Conservation (phyloP, 2,888 invertebrate species). For the Pollenia labialis region DNA sequence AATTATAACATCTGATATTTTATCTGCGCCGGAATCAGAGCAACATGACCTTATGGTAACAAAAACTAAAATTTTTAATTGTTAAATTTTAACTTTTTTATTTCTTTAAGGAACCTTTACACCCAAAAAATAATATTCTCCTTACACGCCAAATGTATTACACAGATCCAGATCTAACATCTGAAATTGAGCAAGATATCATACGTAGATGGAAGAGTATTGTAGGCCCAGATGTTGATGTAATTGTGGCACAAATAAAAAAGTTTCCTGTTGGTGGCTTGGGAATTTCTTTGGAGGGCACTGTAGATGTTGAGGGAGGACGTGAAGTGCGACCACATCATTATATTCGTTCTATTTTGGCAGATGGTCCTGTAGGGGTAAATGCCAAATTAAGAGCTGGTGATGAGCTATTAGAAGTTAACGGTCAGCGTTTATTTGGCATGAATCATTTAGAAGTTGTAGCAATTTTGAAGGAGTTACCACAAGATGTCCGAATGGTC, state of each 20-base stretch:
- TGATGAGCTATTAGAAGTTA: constrained; percentile 97
- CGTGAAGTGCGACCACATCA: constrained; percentile 99
- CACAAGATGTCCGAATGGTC: constrained; percentile 95
- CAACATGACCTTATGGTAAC: constrained; percentile 78
- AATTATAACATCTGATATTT: constrained; percentile 81
- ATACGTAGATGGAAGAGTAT: constrained; percentile 93
- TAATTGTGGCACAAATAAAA: constrained; percentile 91
- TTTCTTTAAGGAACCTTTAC: constrained; percentile 75
- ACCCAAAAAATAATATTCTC: constrained; percentile 79
- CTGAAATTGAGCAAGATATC: constrained; percentile 92
- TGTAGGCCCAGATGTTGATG: constrained; percentile 90
- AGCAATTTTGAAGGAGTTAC: constrained; percentile 95
- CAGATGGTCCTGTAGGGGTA: constrained; percentile 98
- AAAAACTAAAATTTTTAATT: neutral
- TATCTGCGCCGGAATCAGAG: constrained; percentile 75
- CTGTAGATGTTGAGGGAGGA: constrained; percentile 98
- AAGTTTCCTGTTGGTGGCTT: constrained; percentile 96
- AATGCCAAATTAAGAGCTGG: constrained; percentile 95
- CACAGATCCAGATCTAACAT: constrained; percentile 85
- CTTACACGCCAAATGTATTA: constrained; percentile 83
- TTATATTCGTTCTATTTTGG: constrained; percentile 97
- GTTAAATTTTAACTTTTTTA: neutral
- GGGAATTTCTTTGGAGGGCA: constrained; percentile 98
- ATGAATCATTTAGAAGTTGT: constrained; percentile 98
- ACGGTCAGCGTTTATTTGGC: constrained; percentile 92